Evolutionary conservation across 2,888 invertebrate genomes (phyloP).

Genomic region (Patella caerulea): DNA sequence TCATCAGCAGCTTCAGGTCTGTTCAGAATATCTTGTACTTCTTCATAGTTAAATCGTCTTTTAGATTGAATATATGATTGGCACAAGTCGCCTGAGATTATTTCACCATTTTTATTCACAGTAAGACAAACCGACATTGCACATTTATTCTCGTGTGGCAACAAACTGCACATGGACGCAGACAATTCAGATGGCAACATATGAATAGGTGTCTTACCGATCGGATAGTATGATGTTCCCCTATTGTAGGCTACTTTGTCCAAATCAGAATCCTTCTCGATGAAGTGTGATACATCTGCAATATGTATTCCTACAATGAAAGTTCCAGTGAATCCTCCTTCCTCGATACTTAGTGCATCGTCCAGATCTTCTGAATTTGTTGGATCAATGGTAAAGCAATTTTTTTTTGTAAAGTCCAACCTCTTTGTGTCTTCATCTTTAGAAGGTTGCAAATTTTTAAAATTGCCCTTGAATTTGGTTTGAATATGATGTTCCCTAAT

Average conservation of each 20-base stretch:
- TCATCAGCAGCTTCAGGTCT: constrained; percentile 49
- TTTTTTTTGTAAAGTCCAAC: constrained; percentile 44
- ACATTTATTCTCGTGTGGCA: constrained; percentile 47
- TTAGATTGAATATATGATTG: constrained; percentile 57
- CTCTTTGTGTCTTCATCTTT: constrained; percentile 26
- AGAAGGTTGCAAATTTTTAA: not conserved
- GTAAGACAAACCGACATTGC: constrained; percentile 58
- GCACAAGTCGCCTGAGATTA: constrained; percentile 43
- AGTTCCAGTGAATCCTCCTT: constrained; percentile 43
- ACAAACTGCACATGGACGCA: constrained; percentile 54
- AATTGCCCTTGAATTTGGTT: constrained; percentile 41
- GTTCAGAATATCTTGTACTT: constrained; percentile 57
- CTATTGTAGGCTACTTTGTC: constrained; percentile 54
- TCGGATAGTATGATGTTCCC: constrained; percentile 50
- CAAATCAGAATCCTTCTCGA: constrained; percentile 47
- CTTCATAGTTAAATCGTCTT: constrained; percentile 47
- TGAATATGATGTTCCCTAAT: constrained; percentile 57
- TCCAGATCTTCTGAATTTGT: constrained; percentile 39
- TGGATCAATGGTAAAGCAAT: constrained; percentile 55
- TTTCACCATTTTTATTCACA: constrained; percentile 50
- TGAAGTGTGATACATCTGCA: constrained; percentile 57
- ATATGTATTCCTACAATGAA: constrained; percentile 62
- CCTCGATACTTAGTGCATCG: constrained; percentile 57
- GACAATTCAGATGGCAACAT: constrained; percentile 55
- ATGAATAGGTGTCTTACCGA: constrained; percentile 42